Conservation (phyloP, 2,888 invertebrate genomes). For the Cosmopolites sordidus region DNA sequence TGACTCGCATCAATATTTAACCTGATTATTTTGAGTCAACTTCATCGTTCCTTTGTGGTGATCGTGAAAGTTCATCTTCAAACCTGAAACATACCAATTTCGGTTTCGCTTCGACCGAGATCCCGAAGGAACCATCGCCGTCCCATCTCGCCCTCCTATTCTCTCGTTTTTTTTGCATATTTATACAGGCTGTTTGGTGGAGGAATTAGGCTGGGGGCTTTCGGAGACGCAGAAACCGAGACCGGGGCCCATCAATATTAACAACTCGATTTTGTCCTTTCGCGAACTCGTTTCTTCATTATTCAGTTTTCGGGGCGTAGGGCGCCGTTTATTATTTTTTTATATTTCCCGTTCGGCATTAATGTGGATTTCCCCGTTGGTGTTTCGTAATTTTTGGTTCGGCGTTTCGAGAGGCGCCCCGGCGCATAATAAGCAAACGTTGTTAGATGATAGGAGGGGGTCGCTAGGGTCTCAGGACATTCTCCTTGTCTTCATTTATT, state of each 20-base stretch:
- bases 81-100: no score
- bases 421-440: not conserved
- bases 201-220: not conserved
- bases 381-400: not conserved
- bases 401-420: not conserved
- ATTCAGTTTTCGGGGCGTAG: not conserved
- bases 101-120: no score
- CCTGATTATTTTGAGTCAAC: no score
- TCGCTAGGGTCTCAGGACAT: not conserved
- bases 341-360: not conserved
- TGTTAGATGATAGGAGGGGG: not conserved
- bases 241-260: not conserved
- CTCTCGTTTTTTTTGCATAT: slow-evolving; percentile 1
- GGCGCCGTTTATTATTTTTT: not conserved
- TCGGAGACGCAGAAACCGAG: no score
- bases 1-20: no score
- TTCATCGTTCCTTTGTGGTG: no score
- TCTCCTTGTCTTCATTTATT: no score
- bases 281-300: not conserved
- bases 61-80: no score
- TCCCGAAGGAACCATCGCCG: no score
- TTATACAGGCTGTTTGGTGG: not conserved
- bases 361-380: slow-evolving; percentile 2
- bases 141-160: not conserved
- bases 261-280: not conserved